Conservation (phyloP, 2,797 vertebrate genomes). For the Hyperoplus lanceolatus region DNA sequence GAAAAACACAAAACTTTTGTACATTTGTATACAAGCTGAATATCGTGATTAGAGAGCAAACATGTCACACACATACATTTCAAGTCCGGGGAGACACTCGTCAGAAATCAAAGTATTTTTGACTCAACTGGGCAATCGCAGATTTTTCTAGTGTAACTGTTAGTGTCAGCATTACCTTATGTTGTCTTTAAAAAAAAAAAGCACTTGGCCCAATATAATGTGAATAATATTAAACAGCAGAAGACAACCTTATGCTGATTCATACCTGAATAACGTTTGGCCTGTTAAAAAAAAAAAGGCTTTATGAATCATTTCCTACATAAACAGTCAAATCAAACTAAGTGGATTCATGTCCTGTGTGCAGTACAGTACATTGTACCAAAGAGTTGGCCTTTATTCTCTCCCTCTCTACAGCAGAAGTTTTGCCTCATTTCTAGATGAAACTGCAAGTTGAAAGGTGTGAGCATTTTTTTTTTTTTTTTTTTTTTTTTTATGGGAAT, state of each 20-base stretch:
- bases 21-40: constrained; percentile 56
- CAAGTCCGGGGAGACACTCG: constrained; percentile 3
- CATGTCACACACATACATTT: constrained; percentile 1
- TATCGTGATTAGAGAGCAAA: constrained; percentile 22
- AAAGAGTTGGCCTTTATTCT: constrained; percentile 52
- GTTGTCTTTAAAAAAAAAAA: constrained; percentile 18
- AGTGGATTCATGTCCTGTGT: constrained; percentile 10
- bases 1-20: constrained; percentile 31
- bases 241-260: constrained; percentile 4
- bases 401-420: constrained; percentile 17
- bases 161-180: constrained; percentile 14
- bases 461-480: background rate
- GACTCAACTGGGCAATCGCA: constrained; percentile 4
- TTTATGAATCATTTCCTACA: constrained; percentile 1
- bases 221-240: constrained; percentile 28
- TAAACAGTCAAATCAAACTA: constrained; percentile 7
- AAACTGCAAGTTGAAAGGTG: constrained; percentile 16
- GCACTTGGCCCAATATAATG: constrained; percentile 28
- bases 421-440: constrained; percentile 23
- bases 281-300: background rate
- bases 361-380: constrained; percentile 46
- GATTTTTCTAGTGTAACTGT: constrained; percentile 3
- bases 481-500: constrained; percentile 27
- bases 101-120: constrained; percentile 12
- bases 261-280: background rate